These are phyloP conservation scores for Ibidorhyncha struthersii DNA, from an alignment of 2,113 vertebrate species.

Conservation along the genomic window DNA sequence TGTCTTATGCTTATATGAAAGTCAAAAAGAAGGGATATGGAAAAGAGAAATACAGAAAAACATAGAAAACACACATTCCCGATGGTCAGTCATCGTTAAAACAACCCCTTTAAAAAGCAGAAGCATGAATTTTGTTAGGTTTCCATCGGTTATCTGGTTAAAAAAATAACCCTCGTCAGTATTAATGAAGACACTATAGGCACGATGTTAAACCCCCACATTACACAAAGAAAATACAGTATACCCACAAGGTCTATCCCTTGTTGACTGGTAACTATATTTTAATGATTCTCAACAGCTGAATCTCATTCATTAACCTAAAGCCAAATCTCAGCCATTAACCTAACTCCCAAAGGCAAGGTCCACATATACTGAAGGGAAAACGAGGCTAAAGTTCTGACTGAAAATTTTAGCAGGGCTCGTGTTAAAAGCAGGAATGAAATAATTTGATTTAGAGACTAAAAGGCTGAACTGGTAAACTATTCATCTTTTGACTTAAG, in stretches of 20 bases:
- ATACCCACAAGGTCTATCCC: not conserved
- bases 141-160: not conserved
- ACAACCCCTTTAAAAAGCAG: not conserved
- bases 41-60: not conserved
- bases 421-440: not conserved
- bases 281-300: not conserved
- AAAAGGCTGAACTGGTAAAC: not conserved
- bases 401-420: not conserved
- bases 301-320: not conserved
- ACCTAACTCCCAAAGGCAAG: not conserved
- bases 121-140: not conserved
- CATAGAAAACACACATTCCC: rapidly evolving
- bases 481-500: not conserved
- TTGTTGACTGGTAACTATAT: not conserved
- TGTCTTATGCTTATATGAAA: not conserved
- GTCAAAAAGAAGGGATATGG: not conserved
- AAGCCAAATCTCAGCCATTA: not conserved
- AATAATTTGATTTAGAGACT: not conserved
- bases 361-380: rapidly evolving
- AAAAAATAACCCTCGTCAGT: not conserved
- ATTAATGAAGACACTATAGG: not conserved
- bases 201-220: not conserved
- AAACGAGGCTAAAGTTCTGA: not conserved
- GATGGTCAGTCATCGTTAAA: not conserved
- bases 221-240: not conserved